Percentiles rank a stretch among this genome's conserved stretches.
These are phyloP conservation scores for Apomyelois bistriatella DNA, from an alignment of 2,888 invertebrate species.

Conservation along the genomic window DNA sequence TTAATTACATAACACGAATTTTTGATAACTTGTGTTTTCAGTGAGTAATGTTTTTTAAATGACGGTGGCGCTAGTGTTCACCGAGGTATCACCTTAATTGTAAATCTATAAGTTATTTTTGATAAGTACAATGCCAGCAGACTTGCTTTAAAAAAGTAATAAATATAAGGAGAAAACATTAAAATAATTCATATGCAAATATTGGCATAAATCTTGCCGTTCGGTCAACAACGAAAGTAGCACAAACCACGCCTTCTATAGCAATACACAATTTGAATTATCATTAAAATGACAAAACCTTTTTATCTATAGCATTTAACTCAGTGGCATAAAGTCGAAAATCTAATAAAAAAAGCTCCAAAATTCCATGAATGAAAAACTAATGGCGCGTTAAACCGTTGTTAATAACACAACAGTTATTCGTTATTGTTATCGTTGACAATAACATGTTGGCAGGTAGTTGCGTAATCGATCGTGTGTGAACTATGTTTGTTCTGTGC, in stretches of 20 bases:
- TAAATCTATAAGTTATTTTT: no score
- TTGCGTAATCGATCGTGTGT: constrained; percentile 48
- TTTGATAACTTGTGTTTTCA: no score
- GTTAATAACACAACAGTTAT: constrained; percentile 33
- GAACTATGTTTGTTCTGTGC: constrained; percentile 24
- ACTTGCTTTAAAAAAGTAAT: not conserved
- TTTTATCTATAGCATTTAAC: constrained; percentile 12
- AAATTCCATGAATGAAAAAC: constrained; percentile 48
- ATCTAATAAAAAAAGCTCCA: constrained; percentile 7
- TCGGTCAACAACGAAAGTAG: constrained; percentile 8
- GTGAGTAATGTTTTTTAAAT: no score
- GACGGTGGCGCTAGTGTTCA: no score
- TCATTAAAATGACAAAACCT: constrained; percentile 9
- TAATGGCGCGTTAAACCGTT: constrained; percentile 66
- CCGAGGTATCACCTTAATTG: no score
- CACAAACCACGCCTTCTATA: constrained; percentile 8
- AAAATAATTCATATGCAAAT: constrained; percentile 10
- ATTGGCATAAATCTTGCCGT: constrained; percentile 2
- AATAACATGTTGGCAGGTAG: constrained; percentile 51
- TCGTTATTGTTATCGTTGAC: constrained; percentile 35
- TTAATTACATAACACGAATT: no score
- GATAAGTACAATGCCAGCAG: no score
- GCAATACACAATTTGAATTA: constrained; percentile 6
- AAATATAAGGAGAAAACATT: constrained; percentile 5
- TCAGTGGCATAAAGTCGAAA: constrained; percentile 15